These are phyloP conservation scores for Unio delphinus DNA, from an alignment of 2,888 invertebrate genomes.

Conservation along the genomic window DNA sequence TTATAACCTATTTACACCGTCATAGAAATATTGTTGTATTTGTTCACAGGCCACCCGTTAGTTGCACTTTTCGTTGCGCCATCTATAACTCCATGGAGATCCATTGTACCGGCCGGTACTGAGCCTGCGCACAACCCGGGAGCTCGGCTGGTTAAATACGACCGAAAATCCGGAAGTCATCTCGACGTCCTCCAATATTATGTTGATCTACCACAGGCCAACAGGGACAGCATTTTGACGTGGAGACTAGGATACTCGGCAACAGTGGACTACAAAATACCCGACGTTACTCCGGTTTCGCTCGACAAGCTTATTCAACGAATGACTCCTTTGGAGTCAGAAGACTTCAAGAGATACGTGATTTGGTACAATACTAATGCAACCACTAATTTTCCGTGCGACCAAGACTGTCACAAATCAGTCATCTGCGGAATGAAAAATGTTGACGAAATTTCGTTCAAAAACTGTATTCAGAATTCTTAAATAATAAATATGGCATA, in stretches of 20 bases:
- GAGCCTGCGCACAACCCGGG: slow-evolving; percentile 84
- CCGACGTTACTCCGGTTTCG: slow-evolving; percentile 83
- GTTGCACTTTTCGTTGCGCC: slow-evolving; percentile 90
- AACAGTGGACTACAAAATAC: slow-evolving; percentile 83
- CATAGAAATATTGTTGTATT: not conserved
- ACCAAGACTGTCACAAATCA: slow-evolving; percentile 21
- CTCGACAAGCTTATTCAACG: slow-evolving; percentile 79
- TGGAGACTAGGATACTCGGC: slow-evolving; percentile 90
- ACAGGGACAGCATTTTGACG: slow-evolving; percentile 78
- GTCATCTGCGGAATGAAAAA: slow-evolving; percentile 19
- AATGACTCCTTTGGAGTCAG: slow-evolving; percentile 12
- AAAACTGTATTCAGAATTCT: slow-evolving; percentile 5
- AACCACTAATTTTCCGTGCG: slow-evolving; percentile 18
- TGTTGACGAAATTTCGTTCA: slow-evolving; percentile 8
- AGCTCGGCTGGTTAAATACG: slow-evolving; percentile 89
- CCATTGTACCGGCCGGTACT: slow-evolving; percentile 62
- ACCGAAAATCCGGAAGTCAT: slow-evolving; percentile 80
- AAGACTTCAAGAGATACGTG: slow-evolving; percentile 25
- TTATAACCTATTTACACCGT: too few species aligned
- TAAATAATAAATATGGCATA: too few species aligned
- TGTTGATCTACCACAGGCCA: slow-evolving; percentile 81
- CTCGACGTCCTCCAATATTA: slow-evolving; percentile 92
- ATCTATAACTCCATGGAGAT: slow-evolving; percentile 88
- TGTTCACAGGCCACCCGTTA: slow-evolving; percentile 78
- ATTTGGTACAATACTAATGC: slow-evolving; percentile 36